Evolutionary conservation across 2,888 invertebrate genomes (phyloP).

Genomic region (Drosophila aldrichi): DNA sequence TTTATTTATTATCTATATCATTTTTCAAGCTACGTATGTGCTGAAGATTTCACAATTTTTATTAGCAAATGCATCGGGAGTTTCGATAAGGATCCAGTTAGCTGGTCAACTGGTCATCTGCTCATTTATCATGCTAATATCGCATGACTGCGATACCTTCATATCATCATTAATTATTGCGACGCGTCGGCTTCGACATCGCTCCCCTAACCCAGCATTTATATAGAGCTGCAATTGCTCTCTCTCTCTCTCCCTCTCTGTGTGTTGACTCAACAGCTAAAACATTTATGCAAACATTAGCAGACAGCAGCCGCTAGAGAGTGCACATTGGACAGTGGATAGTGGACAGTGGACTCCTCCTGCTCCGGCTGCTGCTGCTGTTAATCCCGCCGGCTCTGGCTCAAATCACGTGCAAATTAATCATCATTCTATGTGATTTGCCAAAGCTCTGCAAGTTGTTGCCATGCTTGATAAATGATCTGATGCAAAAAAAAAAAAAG

Average conservation of each 20-base stretch:
- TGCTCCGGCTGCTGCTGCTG: conserved; percentile 25
- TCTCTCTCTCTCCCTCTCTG: conserved; percentile 6
- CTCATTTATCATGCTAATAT: conserved; percentile 76
- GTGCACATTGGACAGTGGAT: conserved; percentile 42
- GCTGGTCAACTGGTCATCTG: conserved; percentile 33
- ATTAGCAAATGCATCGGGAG: conserved; percentile 11
- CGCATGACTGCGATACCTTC: conserved; percentile 38
- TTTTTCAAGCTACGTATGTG: conserved; percentile 32
- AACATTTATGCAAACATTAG: conserved; percentile 67
- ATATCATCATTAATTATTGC: conserved; percentile 71
- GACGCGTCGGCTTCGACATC: conserved; percentile 32
- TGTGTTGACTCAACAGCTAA: conserved; percentile 75
- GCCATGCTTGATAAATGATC: conserved; percentile 55
- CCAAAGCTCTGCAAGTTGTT: conserved; percentile 36
- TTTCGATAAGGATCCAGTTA: conserved; percentile 46
- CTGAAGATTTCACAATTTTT: conserved; percentile 58
- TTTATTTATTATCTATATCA: neutral
- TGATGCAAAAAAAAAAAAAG: conserved; percentile 8
- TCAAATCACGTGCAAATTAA: conserved; percentile 67
- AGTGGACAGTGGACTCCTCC: conserved; percentile 30
- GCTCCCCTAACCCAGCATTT: conserved; percentile 2
- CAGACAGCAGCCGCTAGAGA: conserved; percentile 30
- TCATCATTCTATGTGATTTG: conserved; percentile 52
- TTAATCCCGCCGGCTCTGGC: conserved; percentile 59
- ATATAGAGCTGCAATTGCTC: neutral